Conservation (phyloP, 2,888 invertebrate genomes). For the Acrobasis repandana region DNA sequence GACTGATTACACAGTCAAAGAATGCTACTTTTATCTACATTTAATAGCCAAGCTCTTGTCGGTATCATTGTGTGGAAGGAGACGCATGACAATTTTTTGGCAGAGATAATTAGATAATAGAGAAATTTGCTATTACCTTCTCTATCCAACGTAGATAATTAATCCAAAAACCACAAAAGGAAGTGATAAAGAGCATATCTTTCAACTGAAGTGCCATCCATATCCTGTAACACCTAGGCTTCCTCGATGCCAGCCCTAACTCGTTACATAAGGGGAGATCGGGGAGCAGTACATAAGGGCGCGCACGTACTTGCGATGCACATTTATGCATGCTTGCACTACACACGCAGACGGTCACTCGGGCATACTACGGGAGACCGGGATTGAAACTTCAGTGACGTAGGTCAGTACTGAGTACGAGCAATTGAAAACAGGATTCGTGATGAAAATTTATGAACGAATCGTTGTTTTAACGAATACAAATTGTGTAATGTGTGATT, state of each 20-base stretch:
- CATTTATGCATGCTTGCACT: conserved; percentile 40
- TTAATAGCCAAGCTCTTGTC: too few relatives aligned
- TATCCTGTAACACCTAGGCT: conserved; percentile 21
- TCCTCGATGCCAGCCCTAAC: conserved; percentile 49
- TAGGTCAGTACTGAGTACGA: conserved; percentile 30
- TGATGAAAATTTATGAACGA: conserved; percentile 12
- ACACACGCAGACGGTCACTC: conserved; percentile 26
- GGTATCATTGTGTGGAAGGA: too few relatives aligned
- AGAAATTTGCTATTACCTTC: too few relatives aligned
- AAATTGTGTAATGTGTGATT: too few relatives aligned
- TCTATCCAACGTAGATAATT: too few relatives aligned
- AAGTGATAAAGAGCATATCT: too few relatives aligned
- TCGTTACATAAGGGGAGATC: conserved; percentile 50
- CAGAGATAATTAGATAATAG: too few relatives aligned
- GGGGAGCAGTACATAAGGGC: conserved; percentile 56
- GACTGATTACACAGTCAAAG: too few relatives aligned
- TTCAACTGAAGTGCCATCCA: too few relatives aligned
- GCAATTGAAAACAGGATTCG: conserved; percentile 17
- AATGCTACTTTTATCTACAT: too few relatives aligned
- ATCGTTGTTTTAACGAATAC: background rate
- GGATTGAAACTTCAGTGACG: conserved; percentile 25
- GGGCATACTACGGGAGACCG: conserved; percentile 20
- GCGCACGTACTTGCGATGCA: conserved; percentile 39
- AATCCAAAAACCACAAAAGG: too few relatives aligned
- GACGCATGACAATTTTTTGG: too few relatives aligned